These are phyloP conservation scores for Alectura lathami DNA, from an alignment of 2,113 vertebrate genomes.

Conservation along the genomic window DNA sequence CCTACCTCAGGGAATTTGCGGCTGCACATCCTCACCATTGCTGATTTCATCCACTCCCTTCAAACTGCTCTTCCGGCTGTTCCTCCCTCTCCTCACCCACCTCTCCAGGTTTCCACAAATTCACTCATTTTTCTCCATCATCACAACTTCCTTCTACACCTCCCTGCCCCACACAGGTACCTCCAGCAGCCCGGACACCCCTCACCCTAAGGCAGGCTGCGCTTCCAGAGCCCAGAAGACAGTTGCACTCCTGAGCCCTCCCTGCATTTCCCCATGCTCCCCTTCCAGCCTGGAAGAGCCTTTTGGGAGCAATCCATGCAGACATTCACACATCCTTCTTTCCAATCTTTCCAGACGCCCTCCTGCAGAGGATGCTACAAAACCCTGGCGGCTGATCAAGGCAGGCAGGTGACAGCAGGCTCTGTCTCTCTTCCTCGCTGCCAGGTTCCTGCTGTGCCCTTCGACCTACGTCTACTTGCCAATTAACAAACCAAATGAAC, in stretches of 20 bases:
- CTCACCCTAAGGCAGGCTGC: background rate
- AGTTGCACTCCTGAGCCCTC: background rate
- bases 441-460: slow-evolving; percentile 34
- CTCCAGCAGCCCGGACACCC: background rate
- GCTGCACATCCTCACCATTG: background rate
- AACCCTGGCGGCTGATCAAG: background rate
- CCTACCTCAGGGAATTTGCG: background rate
- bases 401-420: background rate
- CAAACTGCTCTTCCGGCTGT: background rate
- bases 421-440: background rate
- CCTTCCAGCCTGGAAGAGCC: background rate
- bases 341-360: background rate
- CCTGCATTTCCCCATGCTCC: background rate
- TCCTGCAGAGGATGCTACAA: background rate
- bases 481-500: slow-evolving; percentile 42
- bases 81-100: background rate
- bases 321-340: background rate
- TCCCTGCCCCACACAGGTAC: background rate
- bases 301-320: background rate
- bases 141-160: background rate
- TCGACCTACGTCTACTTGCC: background rate
- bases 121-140: background rate
- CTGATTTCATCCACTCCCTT: background rate
- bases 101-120: background rate
- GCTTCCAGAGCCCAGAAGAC: background rate